Evolutionary conservation across 2,888 invertebrate genomes (phyloP).

Genomic region (Conistra vaccinii): DNA sequence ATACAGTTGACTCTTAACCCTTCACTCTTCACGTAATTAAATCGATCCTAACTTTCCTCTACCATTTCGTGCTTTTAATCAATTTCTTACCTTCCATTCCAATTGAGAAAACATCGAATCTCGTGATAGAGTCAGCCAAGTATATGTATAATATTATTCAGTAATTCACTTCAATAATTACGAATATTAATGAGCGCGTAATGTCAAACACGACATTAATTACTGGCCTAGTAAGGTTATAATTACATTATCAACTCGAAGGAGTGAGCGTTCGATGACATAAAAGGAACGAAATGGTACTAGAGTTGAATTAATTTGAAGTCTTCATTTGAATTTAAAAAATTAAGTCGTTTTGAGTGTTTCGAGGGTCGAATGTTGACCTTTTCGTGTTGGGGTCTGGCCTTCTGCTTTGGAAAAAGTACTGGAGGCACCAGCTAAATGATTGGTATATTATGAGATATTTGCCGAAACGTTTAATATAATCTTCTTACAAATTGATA

Average conservation of each 20-base stretch:
- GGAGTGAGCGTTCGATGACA: conserved; percentile 30
- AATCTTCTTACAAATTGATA: not conserved
- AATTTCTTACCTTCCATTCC: conserved; percentile 12
- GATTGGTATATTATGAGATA: not conserved
- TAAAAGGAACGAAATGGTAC: conserved; percentile 22
- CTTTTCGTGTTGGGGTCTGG: not conserved
- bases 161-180: conserved; percentile 52
- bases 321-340: conserved; percentile 12
- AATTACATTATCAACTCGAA: conserved; percentile 57
- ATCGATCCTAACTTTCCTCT: not conserved
- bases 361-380: not conserved
- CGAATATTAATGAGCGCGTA: conserved; percentile 52
- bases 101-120: conserved; percentile 27
- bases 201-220: conserved; percentile 53
- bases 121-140: conserved; percentile 30
- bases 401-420: not conserved
- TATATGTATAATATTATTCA: conserved; percentile 40
- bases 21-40: conserved; percentile 23
- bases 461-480: not conserved
- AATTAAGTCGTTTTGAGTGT: conserved; percentile 12
- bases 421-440: not conserved
- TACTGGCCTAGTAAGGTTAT: conserved; percentile 37
- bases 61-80: conserved; percentile 7
- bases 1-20: not conserved
- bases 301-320: conserved; percentile 30